Percentiles rank a stretch among this genome's conserved stretches.
These are phyloP conservation scores for Lutjanus erythropterus DNA, from an alignment of 2,113 vertebrate species.

Conservation along the genomic window DNA sequence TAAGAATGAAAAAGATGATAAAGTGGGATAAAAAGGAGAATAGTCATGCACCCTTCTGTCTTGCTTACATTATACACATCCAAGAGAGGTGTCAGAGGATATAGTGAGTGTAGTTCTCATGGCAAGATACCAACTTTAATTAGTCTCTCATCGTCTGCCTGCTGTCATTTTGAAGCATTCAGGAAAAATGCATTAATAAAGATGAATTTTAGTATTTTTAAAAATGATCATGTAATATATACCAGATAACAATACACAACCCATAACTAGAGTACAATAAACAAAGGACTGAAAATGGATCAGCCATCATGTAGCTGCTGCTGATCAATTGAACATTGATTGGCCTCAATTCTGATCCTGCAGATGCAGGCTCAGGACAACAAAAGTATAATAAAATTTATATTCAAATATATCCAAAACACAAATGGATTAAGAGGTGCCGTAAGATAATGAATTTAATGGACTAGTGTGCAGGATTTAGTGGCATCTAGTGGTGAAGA, in stretches of 20 bases:
- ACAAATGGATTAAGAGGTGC: too few relatives aligned
- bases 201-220: not conserved
- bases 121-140: not conserved
- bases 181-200: not conserved
- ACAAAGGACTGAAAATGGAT: constrained; percentile 25
- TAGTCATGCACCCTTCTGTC: not conserved
- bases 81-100: not conserved
- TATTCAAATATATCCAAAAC: not conserved
- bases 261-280: not conserved
- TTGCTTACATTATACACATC: not conserved
- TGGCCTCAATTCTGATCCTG: constrained; percentile 10
- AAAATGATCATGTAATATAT: not conserved
- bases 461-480: too few relatives aligned
- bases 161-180: not conserved
- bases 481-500: too few relatives aligned
- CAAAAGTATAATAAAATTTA: not conserved
- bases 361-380: constrained; percentile 10
- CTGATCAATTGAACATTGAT: constrained; percentile 46
- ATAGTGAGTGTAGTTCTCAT: not conserved
- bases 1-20: not conserved
- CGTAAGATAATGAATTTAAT: not conserved
- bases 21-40: not conserved
- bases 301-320: constrained; percentile 9
- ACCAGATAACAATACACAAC: not conserved
- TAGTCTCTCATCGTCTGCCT: not conserved